Evolutionary conservation across 2,797 vertebrate genomes (phyloP), one percentile per base, ranked within the genome.

Genomic region (Anableps anableps): DNA sequence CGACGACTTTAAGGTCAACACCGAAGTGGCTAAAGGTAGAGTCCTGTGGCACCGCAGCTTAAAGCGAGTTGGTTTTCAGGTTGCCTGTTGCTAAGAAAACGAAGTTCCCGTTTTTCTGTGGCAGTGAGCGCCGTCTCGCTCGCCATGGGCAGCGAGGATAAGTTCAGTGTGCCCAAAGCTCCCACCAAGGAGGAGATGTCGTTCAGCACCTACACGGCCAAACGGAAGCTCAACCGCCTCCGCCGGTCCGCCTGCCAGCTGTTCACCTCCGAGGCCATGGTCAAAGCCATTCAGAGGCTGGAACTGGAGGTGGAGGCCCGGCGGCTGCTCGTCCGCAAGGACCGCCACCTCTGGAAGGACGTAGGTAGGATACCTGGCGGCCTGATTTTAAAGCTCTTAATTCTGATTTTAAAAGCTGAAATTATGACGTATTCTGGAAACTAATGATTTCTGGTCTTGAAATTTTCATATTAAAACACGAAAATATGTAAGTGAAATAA

Each of bases 301-400:
- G 98, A 99, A 64, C 83, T 95, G 47, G 98, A 99, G 89, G 96
- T 99, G 77, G 97, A 99, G 87, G 94, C 93, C 79, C 93, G 90
- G 31, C 96, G 97, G 79, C 93, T 99, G 71, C 94, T 97, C 1
- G 95, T 99, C 43, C 97, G 98, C 17, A 98, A 95, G 88, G 98
- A 99, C 87, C 95, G 97, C 31, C 98, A 99, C 91, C 97, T 99
- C 75, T 99, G 98, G 98, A 99, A 97, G 79, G 98, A 99, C 88
- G 95, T 99, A 72, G 98, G 98, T 99, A 94, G 91, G 50, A 48
- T n/a, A 26, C 47, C 45, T 53, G 51, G 10, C 23, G 23, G 51
- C 51, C 51, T n/a, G n/a, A 55, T 55, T n/a, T 55, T 55, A 11
- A 26, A 26, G 26, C n/a, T n/a, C n/a, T n/a, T n/a, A n/a, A n/a